Base-by-base conservation (phyloP, 1,140 invertebrate species). In the Grapholita molesta region DNA sequence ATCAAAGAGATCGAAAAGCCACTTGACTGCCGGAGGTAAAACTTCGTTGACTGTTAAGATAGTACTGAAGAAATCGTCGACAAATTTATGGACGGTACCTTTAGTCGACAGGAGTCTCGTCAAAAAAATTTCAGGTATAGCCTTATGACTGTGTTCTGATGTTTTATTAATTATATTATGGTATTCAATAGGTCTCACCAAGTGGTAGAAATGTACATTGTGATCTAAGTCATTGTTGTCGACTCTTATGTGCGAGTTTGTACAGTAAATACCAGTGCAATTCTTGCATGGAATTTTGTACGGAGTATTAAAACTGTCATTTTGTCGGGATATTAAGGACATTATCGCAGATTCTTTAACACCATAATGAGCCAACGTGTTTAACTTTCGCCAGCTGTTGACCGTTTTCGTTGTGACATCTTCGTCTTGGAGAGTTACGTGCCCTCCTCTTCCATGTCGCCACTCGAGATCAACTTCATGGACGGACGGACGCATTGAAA, bases 11-110 rank as follows among this genome's bases (percentile, higher is more conserved):
- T 99, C 98, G 87, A 99, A 99, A 6, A 99, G 88, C 97, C 98
- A 99, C 88, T 99, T 99, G 0, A 99, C 95, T 42, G 97, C 96
- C 15, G 97, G 96, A 0, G 98, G 97, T 35, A 98, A 85, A n/a
- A 95, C 94, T 76, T 98, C 97, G 85, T 97, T 97, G 5, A 97
- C 97, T 7, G 96, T 97, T 38, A 98, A 89, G 80, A 98, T 97
- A 3, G 97, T 98, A 64, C 95, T 94, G 79, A 98, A 96, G 87
- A 99, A 99, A 88, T 99, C 98, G 83, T 99, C 98, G 9, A 99
- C 97, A 91, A 98, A 99, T 86, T 99, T 98, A 86, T 99, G 97
- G 61, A 99, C 96, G 6, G 98, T 99, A 18, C 98, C 98, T 91
- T 99, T 99, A 0, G 97, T 98, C 24, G 98, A 98, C 0, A 99